Conservation (phyloP, 2,797 vertebrate species). For the Schizopygopsis pylzovi region DNA sequence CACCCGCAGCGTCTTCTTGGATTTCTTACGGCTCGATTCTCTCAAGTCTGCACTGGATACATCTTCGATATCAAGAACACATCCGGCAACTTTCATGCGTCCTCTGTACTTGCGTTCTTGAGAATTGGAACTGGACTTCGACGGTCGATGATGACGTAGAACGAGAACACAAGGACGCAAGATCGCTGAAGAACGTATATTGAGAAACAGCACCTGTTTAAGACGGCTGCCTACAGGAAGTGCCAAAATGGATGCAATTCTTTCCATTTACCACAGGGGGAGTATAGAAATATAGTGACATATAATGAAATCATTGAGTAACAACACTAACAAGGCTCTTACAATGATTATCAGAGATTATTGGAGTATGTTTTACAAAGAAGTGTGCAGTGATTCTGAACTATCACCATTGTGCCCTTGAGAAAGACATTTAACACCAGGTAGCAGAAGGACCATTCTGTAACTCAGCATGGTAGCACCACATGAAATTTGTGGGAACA, state of each 20-base stretch:
- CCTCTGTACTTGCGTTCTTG: too few species aligned
- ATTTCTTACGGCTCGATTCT: too few species aligned
- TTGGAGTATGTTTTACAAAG: not conserved
- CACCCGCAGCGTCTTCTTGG: too few species aligned
- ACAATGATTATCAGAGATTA: not conserved
- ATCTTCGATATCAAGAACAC: too few species aligned
- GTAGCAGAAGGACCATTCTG: slow-evolving; percentile 5
- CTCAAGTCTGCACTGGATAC: too few species aligned
- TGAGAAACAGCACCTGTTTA: not conserved
- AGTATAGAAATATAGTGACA: not conserved
- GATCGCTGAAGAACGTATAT: too few species aligned
- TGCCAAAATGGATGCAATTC: not conserved
- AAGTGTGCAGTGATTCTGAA: not conserved
- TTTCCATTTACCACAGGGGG: not conserved
- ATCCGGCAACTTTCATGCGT: too few species aligned
- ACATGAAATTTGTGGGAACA: not conserved
- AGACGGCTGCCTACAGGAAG: not conserved
- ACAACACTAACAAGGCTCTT: too few species aligned
- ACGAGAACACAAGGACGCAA: too few species aligned
- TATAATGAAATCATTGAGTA: too few species aligned
- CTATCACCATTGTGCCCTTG: not conserved
- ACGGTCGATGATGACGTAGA: too few species aligned
- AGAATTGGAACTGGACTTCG: too few species aligned
- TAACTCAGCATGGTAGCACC: slow-evolving; percentile 11
- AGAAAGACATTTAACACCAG: slow-evolving; percentile 13